phyloP scores from a whole-genome alignment of 2,113 vertebrate genomes.

The Tachysurus vachellii region DNA sequence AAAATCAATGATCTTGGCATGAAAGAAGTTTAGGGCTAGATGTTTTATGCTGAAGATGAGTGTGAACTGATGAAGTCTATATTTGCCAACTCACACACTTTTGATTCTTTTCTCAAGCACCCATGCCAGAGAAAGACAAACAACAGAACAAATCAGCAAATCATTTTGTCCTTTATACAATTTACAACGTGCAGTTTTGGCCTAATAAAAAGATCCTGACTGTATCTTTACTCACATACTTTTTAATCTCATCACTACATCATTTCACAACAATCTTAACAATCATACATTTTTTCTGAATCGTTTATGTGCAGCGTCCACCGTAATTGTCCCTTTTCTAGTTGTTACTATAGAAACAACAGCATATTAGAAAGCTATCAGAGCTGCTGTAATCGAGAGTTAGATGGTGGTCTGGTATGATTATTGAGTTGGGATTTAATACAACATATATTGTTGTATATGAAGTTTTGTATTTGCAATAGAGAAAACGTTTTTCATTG shows the following conservation, averaged over 20 bases:
- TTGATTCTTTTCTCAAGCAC: not conserved
- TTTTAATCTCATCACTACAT: not conserved
- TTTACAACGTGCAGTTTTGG: not conserved
- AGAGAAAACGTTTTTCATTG: not conserved
- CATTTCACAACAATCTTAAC: not conserved
- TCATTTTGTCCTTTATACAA: not conserved
- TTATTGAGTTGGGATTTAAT: not conserved
- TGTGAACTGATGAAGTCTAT: not conserved
- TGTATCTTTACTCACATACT: not conserved
- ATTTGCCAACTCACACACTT: not conserved
- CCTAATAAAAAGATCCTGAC: not conserved
- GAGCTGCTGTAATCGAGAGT: not conserved
- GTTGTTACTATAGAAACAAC: not conserved
- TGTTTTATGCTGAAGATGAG: not conserved
- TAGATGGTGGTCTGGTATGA: not conserved
- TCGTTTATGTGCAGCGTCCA: not conserved
- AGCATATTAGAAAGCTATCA: not conserved
- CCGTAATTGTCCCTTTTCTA: not conserved
- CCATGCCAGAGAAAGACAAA: not conserved
- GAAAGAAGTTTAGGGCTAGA: not conserved
- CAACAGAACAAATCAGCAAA: not conserved
- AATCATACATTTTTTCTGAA: not conserved
- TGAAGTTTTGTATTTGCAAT: not conserved
- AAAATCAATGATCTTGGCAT: not conserved
- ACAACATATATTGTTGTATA: not conserved